Percentiles rank a stretch among this genome's conserved stretches.
Evolutionary conservation across 2,888 invertebrate species (phyloP).

Genomic region (Myopa tessellatipennis): DNA sequence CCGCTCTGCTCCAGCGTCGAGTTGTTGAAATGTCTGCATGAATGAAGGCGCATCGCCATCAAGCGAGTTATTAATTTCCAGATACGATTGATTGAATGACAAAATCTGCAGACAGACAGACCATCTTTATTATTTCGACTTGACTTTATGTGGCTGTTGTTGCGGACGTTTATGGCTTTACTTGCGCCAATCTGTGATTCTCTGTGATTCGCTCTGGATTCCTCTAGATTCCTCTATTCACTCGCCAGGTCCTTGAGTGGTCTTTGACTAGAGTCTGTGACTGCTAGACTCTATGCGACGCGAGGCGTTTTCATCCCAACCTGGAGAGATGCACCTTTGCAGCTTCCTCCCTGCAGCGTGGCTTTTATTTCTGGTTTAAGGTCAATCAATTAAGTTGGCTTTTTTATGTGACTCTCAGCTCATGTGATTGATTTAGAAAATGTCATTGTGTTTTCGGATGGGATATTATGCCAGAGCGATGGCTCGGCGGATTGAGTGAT

Average conservation of each 20-base stretch:
- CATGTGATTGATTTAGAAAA: conserved; percentile 44
- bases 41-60: conserved; percentile 34
- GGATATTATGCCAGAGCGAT: conserved; percentile 26
- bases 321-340: not conserved
- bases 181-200: conserved; percentile 32
- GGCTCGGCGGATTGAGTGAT: conserved; percentile 50
- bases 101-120: conserved; percentile 54
- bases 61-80: conserved; percentile 58
- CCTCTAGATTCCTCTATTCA: not conserved
- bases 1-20: not conserved
- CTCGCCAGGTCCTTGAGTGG: no score
- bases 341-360: not conserved
- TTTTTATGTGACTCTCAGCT: conserved; percentile 26
- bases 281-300: not conserved
- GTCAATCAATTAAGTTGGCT: conserved; percentile 46
- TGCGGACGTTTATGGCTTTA: conserved; percentile 35
- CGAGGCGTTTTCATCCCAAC: conserved; percentile 19
- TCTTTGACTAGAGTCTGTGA: no score
- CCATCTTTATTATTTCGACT: conserved; percentile 43
- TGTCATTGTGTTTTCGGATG: conserved; percentile 35
- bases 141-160: conserved; percentile 22
- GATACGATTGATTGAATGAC: conserved; percentile 60
- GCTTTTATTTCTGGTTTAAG: conserved; percentile 21
- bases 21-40: conserved; percentile 20
- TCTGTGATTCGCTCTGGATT: conserved; percentile 20